Percentiles rank a stretch among this genome's conserved stretches.
Conservation (phyloP, 2,113 vertebrate genomes). For the Felis chaus region DNA sequence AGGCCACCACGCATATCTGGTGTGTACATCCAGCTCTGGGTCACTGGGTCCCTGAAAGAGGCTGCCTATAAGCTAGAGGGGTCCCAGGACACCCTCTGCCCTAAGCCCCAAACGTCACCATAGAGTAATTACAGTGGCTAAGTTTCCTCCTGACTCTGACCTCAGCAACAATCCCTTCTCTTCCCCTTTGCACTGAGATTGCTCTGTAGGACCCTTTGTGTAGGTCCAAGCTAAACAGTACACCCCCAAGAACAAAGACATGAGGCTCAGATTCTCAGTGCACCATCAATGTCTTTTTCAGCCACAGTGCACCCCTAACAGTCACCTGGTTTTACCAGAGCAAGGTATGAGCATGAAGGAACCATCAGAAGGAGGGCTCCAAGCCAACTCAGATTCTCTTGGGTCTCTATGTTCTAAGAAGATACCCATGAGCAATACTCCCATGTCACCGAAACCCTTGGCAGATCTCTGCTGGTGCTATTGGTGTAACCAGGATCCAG, state of each 20-base stretch:
- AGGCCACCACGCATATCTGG: fast-evolving
- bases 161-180: neutral
- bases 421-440: neutral
- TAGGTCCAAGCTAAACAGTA: neutral
- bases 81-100: neutral
- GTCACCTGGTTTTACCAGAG: neutral
- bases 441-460: neutral
- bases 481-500: neutral
- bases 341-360: neutral
- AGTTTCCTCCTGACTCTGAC: neutral
- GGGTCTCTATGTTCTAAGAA: neutral
- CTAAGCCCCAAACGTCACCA: neutral
- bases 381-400: neutral
- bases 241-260: neutral
- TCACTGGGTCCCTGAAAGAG: neutral
- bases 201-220: neutral
- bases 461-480: neutral
- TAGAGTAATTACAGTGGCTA: fast-evolving
- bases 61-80: neutral
- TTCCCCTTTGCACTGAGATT: neutral
- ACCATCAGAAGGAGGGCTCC: neutral
- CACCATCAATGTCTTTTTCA: neutral
- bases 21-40: neutral
- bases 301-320: no score
- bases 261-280: neutral